Base-by-base conservation (phyloP, 92 coral and sea anemone genomes). In the Zoanthus sansibaricus region DNA sequence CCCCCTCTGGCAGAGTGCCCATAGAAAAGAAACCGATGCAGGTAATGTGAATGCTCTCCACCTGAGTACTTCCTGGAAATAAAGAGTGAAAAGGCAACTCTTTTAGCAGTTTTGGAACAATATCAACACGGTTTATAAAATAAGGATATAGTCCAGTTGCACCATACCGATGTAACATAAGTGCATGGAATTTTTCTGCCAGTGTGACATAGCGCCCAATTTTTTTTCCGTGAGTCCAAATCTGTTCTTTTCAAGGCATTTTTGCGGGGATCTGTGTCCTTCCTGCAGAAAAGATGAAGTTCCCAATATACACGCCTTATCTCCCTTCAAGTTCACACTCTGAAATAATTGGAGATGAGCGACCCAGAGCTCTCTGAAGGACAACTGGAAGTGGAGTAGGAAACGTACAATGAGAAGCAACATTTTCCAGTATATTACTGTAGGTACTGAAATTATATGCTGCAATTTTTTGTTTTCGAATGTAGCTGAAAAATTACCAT, bases 61-160 rank as follows among this genome's bases (percentile, higher is more conserved):
- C 91, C 62, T 88, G 88, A 9, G 87, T 88, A n/a, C 87, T 72
- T 9, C 86, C 86, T 9, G 87, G 77, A 72, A 87, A 79, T 49
- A 87, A 69, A 21, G 90, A 87, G 70, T 80, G 90, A 37, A 86
- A 86, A 30, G 89, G 89, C 51, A 86, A n/a, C 46, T 83, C 25
- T 46, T 44, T 59, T 14, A 86, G 87, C 18, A 87, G 32, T 55
- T 71, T 68, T 15, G 87, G 87, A 17, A 79, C 87, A n/a, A 87
- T 80, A 80, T 87, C 90, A 13, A 87, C 77, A 18, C 78, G 61
- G 1, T 37, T 37, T 37, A 37, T 4, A 37, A 37, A 2, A 37
- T 37, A 37, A 37, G 42, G 42, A 37, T 37, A 37, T 37, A 37
- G 42, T 37, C 42, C 2, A 37, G 42, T 37, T 2, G 42, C 42